Evolutionary conservation across 2,113 vertebrate species (phyloP).

Genomic region (Protomyctophum bolini): DNA sequence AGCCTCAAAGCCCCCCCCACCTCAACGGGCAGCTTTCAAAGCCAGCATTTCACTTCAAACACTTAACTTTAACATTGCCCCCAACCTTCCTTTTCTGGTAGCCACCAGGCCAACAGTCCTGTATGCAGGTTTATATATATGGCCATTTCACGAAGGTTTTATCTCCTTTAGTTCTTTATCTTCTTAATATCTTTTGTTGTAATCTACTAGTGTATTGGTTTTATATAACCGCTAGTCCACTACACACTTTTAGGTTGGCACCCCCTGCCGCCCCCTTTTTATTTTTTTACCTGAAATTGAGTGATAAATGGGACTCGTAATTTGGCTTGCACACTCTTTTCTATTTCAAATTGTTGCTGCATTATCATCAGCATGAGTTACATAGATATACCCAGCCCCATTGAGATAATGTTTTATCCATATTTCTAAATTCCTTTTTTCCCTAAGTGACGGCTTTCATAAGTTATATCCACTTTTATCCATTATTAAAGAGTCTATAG

Average conservation of each 20-base stretch:
- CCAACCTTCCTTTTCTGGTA: conserved; percentile 62
- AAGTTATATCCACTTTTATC: too few species aligned
- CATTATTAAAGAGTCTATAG: neutral
- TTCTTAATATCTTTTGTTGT: neutral
- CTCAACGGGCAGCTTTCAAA: conserved; percentile 72
- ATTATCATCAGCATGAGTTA: conserved; percentile 37
- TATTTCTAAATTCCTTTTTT: conserved; percentile 26
- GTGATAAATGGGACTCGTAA: conserved; percentile 3
- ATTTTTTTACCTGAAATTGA: conserved; percentile 21
- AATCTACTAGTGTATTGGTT: conserved; percentile 38
- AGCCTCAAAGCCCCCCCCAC: conserved; percentile 24
- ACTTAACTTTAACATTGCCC: conserved; percentile 29
- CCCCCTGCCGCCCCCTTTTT: conserved; percentile 18
- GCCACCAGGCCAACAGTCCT: conserved; percentile 68
- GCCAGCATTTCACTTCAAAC: conserved; percentile 54
- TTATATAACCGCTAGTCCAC: conserved; percentile 46
- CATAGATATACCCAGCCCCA: conserved; percentile 19
- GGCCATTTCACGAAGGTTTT: conserved; percentile 35
- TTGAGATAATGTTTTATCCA: conserved; percentile 17
- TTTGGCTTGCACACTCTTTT: conserved; percentile 31
- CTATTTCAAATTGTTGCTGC: conserved; percentile 41
- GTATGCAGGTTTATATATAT: conserved; percentile 70
- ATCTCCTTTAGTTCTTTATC: too few species aligned
- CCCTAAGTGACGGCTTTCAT: too few species aligned
- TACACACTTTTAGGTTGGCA: conserved; percentile 39